Conservation (phyloP, 2,888 invertebrate genomes). For the Platynereis dumerilii region DNA sequence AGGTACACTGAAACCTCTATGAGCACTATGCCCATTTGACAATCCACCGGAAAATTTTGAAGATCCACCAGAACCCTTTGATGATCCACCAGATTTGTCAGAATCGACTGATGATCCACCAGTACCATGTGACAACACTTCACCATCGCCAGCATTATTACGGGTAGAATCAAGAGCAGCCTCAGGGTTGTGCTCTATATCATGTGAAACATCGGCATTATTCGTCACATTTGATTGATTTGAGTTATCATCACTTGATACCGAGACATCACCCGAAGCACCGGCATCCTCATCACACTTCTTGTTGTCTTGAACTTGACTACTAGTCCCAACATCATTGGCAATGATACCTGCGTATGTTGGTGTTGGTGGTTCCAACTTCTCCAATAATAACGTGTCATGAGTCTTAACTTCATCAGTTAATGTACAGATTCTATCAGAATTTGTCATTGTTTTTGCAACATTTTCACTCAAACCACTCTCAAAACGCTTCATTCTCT, state of each 20-base stretch:
- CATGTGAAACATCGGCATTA: too few relatives aligned
- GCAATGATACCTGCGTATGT: not conserved
- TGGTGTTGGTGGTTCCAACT: not conserved
- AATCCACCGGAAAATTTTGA: too few relatives aligned
- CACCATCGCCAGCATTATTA: too few relatives aligned
- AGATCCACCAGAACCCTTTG: not conserved
- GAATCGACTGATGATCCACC: too few relatives aligned
- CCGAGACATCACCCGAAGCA: too few relatives aligned
- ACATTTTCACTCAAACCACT: not conserved
- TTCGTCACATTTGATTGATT: not conserved
- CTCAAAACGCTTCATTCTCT: not conserved
- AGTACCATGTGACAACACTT: too few relatives aligned
- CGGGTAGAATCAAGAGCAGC: too few relatives aligned
- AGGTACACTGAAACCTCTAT: not conserved
- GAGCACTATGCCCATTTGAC: not conserved
- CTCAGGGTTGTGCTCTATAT: too few relatives aligned
- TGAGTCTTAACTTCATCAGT: not conserved
- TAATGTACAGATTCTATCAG: not conserved
- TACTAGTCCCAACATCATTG: not conserved
- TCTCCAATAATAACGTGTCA: not conserved
- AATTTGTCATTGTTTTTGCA: not conserved
- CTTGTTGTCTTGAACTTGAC: not conserved
- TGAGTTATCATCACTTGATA: not conserved
- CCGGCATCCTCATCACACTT: too few relatives aligned
- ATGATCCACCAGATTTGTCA: too few relatives aligned